These are phyloP conservation scores for Lasioglossum zephyrum DNA, from an alignment of 2,888 invertebrate species.

Conservation along the genomic window DNA sequence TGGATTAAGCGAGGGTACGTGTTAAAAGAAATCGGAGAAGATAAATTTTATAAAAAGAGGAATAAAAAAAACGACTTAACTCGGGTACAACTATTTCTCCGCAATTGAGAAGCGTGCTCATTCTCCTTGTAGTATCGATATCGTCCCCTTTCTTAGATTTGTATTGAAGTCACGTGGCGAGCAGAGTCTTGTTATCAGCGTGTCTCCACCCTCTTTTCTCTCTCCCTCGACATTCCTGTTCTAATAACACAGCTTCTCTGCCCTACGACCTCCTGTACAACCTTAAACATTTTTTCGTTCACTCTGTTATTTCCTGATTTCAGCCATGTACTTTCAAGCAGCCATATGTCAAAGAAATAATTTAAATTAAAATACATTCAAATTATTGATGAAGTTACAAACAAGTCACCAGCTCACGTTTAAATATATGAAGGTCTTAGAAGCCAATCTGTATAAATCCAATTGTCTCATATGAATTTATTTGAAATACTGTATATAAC, in stretches of 20 bases:
- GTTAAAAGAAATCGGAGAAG: not conserved
- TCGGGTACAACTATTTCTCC: slow-evolving; percentile 71
- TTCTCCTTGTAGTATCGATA: slow-evolving; percentile 70
- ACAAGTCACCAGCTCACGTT: too few species aligned
- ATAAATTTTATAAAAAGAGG: not conserved
- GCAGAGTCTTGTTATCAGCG: slow-evolving; percentile 64
- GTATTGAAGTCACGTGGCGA: slow-evolving; percentile 77
- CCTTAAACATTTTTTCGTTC: slow-evolving; percentile 7
- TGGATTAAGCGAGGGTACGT: not conserved
- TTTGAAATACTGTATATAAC: too few species aligned
- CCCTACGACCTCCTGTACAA: slow-evolving; percentile 38
- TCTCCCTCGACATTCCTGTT: slow-evolving; percentile 40
- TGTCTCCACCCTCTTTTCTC: slow-evolving; percentile 34
- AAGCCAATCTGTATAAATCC: too few species aligned
- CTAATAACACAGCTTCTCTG: slow-evolving; percentile 52
- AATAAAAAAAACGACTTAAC: slow-evolving; percentile 49
- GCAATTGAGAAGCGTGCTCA: slow-evolving; percentile 73
- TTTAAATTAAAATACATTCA: not conserved
- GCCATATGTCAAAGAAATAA: not conserved
- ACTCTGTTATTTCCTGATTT: not conserved
- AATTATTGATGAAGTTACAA: too few species aligned
- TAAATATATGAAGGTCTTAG: too few species aligned
- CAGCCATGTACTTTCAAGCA: not conserved
- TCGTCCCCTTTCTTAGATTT: slow-evolving; percentile 46
- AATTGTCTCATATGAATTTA: too few species aligned